Evolutionary conservation across 2,888 invertebrate genomes (phyloP).

Genomic region (Heliconius sara): DNA sequence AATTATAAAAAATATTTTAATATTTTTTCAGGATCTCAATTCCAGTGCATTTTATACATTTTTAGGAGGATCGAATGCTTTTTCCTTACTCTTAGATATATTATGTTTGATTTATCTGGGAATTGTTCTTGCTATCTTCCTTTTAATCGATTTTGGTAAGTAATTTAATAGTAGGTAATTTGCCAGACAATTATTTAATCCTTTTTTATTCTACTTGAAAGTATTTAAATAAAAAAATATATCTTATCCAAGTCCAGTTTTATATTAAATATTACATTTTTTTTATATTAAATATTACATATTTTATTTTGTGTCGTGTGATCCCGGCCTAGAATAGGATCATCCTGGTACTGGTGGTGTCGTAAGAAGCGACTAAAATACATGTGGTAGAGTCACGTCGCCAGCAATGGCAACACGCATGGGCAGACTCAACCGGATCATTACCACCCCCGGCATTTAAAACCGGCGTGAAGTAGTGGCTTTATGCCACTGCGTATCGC

Average conservation of each 20-base stretch:
- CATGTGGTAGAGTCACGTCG: no score
- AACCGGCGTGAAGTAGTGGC: no score
- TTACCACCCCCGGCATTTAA: no score
- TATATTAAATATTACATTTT: no score
- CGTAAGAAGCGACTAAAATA: no score
- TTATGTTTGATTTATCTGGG: constrained; percentile 87
- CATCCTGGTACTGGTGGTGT: no score
- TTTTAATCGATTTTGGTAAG: constrained; percentile 85
- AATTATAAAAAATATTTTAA: neutral
- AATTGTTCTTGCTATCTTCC: constrained; percentile 85
- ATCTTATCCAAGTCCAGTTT: neutral
- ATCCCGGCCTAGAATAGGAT: no score
- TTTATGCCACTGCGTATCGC: no score
- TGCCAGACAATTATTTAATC: neutral
- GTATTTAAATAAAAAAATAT: neutral
- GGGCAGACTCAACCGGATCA: no score
- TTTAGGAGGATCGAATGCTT: constrained; percentile 85
- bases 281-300: no score
- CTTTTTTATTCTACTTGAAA: neutral
- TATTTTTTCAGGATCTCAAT: constrained; percentile 85
- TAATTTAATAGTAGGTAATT: neutral
- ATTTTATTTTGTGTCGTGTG: no score
- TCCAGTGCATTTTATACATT: constrained; percentile 88
- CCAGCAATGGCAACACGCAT: no score
- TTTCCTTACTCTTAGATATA: constrained; percentile 90